phyloP scores from a whole-genome alignment of 2,888 invertebrate species.

The Pandemis cinnamomeana region DNA sequence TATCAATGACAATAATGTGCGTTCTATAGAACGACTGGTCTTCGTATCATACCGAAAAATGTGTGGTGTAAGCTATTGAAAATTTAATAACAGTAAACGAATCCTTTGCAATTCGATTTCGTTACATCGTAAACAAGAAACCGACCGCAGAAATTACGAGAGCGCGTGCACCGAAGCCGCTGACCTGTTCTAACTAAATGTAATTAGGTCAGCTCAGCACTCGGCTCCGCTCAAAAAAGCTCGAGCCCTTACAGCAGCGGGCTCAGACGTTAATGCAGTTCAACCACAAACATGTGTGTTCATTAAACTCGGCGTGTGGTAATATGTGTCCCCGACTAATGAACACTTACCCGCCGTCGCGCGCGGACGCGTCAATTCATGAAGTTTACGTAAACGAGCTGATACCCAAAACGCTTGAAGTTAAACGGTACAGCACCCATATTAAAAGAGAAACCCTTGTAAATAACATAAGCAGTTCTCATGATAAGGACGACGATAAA shows the following conservation, averaged over 20 bases:
- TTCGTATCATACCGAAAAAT: too few relatives aligned
- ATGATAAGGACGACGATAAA: slow-evolving; percentile 21
- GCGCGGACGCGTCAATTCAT: slow-evolving; percentile 12
- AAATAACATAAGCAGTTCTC: not conserved
- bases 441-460: slow-evolving; percentile 1
- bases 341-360: slow-evolving; percentile 15
- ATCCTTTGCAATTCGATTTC: slow-evolving; percentile 1
- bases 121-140: not conserved
- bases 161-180: slow-evolving; percentile 18
- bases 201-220: slow-evolving; percentile 39
- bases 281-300: slow-evolving; percentile 32
- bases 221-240: slow-evolving; percentile 12
- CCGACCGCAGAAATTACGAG: slow-evolving; percentile 24
- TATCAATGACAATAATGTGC: not conserved
- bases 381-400: slow-evolving; percentile 1
- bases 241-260: not conserved
- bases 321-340: slow-evolving; percentile 37
- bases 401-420: slow-evolving; percentile 1
- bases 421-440: not conserved
- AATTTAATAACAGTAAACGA: not conserved
- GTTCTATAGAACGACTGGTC: too few relatives aligned
- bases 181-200: slow-evolving; percentile 33
- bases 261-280: slow-evolving; percentile 23
- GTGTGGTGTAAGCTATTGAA: not conserved
- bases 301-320: slow-evolving; percentile 45